Conservation (phyloP, 2,888 invertebrate genomes). For the Slavum lentiscoides region DNA sequence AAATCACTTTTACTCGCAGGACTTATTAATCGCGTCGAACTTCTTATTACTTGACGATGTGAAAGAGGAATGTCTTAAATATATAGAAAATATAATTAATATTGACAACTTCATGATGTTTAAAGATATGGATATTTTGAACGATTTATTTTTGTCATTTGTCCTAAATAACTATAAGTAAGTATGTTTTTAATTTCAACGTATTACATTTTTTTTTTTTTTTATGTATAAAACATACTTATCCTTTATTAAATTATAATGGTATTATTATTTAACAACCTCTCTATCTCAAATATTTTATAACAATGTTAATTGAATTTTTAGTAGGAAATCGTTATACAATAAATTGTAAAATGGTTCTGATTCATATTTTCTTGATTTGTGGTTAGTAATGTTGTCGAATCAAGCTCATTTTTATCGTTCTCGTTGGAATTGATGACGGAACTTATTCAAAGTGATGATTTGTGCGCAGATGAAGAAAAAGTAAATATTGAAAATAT, state of each 20-base stretch:
- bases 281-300: no score
- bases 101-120: background rate
- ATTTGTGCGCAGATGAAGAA: background rate
- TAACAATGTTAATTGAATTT: no score
- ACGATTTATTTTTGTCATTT: background rate
- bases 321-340: no score
- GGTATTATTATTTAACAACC: background rate
- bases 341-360: no score
- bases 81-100: background rate
- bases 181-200: background rate
- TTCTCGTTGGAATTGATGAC: background rate
- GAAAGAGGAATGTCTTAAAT: background rate
- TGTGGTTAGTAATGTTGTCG: background rate
- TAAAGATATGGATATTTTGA: background rate
- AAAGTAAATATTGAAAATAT: background rate
- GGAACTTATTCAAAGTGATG: slow-evolving; percentile 10
- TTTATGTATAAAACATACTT: background rate
- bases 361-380: background rate
- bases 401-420: background rate
- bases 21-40: background rate
- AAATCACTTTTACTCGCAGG: background rate
- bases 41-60: background rate
- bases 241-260: background rate
- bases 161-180: background rate
- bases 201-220: background rate